phyloP scores from a whole-genome alignment of 2,888 invertebrate species.

The Metacarcinus magister region DNA sequence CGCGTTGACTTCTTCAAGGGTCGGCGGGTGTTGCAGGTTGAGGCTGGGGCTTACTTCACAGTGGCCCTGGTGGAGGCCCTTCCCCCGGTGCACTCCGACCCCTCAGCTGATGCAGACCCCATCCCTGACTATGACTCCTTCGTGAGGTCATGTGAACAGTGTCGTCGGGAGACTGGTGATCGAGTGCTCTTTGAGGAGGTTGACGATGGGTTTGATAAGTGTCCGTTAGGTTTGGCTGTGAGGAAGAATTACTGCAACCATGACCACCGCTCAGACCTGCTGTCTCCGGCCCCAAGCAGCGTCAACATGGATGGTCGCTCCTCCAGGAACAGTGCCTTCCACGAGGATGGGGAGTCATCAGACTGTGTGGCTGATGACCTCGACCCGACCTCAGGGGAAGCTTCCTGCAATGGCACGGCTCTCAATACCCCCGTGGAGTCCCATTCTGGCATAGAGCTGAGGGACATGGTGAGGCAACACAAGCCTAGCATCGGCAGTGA shows the following conservation, averaged over 20 bases:
- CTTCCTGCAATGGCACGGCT: constrained; percentile 73
- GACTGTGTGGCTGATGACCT: constrained; percentile 76
- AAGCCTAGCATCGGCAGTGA: constrained; percentile 76
- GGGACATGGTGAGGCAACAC: constrained; percentile 63
- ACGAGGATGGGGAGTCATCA: constrained; percentile 78
- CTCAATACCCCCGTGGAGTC: constrained; percentile 70
- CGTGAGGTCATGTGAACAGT: constrained; percentile 71
- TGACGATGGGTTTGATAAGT: constrained; percentile 74
- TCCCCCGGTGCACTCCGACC: constrained; percentile 73
- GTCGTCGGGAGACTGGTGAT: constrained; percentile 77
- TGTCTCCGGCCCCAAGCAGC: constrained; percentile 77
- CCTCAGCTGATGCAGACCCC: constrained; percentile 55
- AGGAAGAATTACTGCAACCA: constrained; percentile 64
- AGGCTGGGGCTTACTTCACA: constrained; percentile 91
- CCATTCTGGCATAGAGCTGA: constrained; percentile 69
- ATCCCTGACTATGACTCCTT: constrained; percentile 75
- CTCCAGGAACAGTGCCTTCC: constrained; percentile 74
- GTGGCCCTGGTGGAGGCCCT: constrained; percentile 88
- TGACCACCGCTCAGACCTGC: constrained; percentile 67
- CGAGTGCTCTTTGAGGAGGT: constrained; percentile 75
- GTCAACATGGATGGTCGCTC: constrained; percentile 71
- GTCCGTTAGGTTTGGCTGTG: constrained; percentile 77
- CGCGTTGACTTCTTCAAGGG: constrained; percentile 88
- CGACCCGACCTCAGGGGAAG: constrained; percentile 76
- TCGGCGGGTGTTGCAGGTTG: constrained; percentile 89